Evolutionary conservation across 2,113 vertebrate genomes (phyloP).

Genomic region (Pygoscelis adeliae): DNA sequence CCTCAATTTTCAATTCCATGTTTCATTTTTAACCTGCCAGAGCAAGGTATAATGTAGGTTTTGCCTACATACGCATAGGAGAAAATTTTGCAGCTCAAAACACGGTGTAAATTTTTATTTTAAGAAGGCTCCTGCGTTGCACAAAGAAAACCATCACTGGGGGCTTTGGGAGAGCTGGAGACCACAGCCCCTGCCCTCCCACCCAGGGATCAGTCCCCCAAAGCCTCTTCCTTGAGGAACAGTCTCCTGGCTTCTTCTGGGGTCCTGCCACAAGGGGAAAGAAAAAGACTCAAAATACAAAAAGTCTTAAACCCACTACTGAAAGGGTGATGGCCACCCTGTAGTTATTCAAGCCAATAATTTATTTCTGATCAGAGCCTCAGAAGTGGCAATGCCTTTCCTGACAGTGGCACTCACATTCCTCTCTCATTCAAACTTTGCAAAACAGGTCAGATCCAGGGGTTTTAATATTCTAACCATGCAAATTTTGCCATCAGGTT

Average conservation of each 20-base stretch:
- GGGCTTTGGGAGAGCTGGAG: background rate
- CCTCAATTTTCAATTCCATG: background rate
- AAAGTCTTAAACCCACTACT: background rate
- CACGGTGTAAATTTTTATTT: fast-evolving
- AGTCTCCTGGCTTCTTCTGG: background rate
- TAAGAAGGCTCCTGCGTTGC: background rate
- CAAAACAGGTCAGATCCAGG: background rate
- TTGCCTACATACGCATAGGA: background rate
- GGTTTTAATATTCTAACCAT: background rate
- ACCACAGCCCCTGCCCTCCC: background rate
- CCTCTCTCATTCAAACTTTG: no score
- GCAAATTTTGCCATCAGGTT: background rate
- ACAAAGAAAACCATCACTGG: background rate
- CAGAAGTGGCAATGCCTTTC: background rate
- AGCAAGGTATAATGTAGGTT: background rate
- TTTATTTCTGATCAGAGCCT: background rate
- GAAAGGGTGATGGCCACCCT: background rate
- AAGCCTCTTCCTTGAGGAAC: background rate
- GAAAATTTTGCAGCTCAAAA: background rate
- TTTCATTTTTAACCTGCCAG: background rate
- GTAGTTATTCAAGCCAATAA: background rate
- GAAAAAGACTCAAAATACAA: no score
- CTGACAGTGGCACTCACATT: background rate
- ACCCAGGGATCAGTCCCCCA: background rate
- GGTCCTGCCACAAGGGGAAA: background rate